phyloP scores from a whole-genome alignment of 2,888 invertebrate genomes.

The Hofmannophila pseudospretella region DNA sequence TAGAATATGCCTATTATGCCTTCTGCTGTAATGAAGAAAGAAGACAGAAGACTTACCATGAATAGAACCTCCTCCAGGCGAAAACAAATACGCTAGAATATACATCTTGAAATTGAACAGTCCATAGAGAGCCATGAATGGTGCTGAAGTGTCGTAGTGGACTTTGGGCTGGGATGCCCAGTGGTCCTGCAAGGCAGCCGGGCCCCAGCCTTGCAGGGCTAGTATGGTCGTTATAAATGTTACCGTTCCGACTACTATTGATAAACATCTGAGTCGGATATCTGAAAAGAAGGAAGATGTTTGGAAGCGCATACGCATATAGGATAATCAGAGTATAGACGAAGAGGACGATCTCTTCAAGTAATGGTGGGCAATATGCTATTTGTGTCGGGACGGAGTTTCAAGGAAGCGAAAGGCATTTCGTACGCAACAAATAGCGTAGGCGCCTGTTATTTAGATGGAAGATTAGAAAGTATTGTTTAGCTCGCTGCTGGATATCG shows the following conservation, averaged over 20 bases:
- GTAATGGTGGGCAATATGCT: too few species aligned
- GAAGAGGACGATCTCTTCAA: too few species aligned
- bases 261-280: conserved; percentile 93
- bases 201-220: conserved; percentile 90
- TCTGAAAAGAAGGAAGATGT: conserved; percentile 79
- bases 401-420: too few species aligned
- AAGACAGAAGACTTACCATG: conserved; percentile 93
- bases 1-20: too few species aligned
- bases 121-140: conserved; percentile 97
- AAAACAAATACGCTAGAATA: conserved; percentile 96
- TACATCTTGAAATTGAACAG: conserved; percentile 95
- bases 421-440: too few species aligned
- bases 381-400: too few species aligned
- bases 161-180: conserved; percentile 93
- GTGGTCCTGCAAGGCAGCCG: conserved; percentile 94
- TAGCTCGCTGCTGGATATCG: too few species aligned
- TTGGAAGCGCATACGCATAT: too few species aligned
- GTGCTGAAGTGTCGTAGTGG: conserved; percentile 93
- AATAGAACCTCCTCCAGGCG: conserved; percentile 88
- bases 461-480: too few species aligned
- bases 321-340: too few species aligned
- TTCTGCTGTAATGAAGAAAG: too few species aligned
- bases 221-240: conserved; percentile 85
- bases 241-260: conserved; percentile 90
- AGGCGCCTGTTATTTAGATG: too few species aligned